phyloP scores from a whole-genome alignment of 2,888 invertebrate species.

The Tridacna crocea region DNA sequence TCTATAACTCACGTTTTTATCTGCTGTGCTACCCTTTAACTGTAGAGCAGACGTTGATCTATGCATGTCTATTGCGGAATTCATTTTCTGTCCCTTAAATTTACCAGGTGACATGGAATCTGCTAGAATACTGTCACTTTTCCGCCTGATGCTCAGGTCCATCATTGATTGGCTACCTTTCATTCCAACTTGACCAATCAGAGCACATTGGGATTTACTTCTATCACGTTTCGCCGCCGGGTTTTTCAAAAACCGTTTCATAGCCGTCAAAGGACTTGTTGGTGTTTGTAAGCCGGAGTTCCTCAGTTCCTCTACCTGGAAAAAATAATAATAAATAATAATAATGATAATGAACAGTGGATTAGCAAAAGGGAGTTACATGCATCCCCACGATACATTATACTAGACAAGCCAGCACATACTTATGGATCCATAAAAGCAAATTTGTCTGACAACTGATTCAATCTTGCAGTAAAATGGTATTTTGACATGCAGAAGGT shows the following conservation, averaged over 20 bases:
- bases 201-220: slow-evolving; percentile 3
- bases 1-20: neutral
- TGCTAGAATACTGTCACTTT: neutral
- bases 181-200: neutral
- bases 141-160: neutral
- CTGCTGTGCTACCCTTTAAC: neutral
- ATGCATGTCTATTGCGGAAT: neutral
- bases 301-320: slow-evolving; percentile 28
- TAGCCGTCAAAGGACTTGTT: neutral
- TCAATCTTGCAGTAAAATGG: no score
- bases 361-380: no score
- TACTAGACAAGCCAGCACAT: no score
- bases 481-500: no score
- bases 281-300: neutral
- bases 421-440: no score
- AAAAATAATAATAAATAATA: neutral
- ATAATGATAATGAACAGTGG: no score
- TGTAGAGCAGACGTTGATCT: neutral
- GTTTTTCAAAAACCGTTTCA: slow-evolving; percentile 23
- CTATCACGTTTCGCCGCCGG: slow-evolving; percentile 13
- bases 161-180: slow-evolving; percentile 30
- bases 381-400: no score
- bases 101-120: neutral
- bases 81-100: neutral
- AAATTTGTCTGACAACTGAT: no score